Percentiles rank a stretch among this genome's conserved stretches.
phyloP scores from a whole-genome alignment of 2,113 vertebrate genomes.

The Emydura subglobosa region DNA sequence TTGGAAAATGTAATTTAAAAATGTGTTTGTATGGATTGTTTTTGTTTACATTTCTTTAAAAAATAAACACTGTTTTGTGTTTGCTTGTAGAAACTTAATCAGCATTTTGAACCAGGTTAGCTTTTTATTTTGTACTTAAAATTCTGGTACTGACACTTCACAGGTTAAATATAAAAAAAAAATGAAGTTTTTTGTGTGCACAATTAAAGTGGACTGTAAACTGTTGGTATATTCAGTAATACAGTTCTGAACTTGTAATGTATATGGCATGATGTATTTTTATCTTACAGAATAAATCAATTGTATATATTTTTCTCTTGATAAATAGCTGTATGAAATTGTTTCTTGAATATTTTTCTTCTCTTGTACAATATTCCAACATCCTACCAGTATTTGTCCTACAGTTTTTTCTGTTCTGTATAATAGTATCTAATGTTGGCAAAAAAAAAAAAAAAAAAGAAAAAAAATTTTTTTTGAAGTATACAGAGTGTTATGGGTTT shows the following conservation, averaged over 20 bases:
- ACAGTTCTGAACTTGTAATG: slow-evolving; percentile 94
- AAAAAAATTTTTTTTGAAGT: slow-evolving; percentile 87
- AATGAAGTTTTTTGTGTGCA: slow-evolving; percentile 91
- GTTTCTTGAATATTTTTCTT: slow-evolving; percentile 99
- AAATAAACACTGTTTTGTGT: slow-evolving; percentile 85
- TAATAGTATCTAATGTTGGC: slow-evolving; percentile 91
- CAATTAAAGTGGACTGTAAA: slow-evolving; percentile 92
- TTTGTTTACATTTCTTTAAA: slow-evolving; percentile 91
- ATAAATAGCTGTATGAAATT: slow-evolving; percentile 99
- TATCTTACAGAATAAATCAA: slow-evolving; percentile 98
- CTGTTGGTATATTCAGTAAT: slow-evolving; percentile 83
- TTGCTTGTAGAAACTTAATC: slow-evolving; percentile 86
- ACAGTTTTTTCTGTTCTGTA: slow-evolving; percentile 93
- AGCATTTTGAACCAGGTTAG: slow-evolving; percentile 85
- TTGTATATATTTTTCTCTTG: slow-evolving; percentile 99
- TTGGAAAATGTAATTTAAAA: slow-evolving; percentile 84
- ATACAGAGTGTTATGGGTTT: slow-evolving; percentile 96
- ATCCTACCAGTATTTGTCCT: slow-evolving; percentile 98
- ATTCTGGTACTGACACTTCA: slow-evolving; percentile 90
- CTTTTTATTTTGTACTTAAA: slow-evolving; percentile 85
- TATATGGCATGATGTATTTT: slow-evolving; percentile 99
- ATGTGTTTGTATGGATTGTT: slow-evolving; percentile 86
- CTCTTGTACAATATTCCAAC: slow-evolving; percentile 95
- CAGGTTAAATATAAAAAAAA: slow-evolving; percentile 86
- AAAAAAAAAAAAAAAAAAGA: slow-evolving; percentile 69